Conservation (phyloP, 2,797 vertebrate genomes). For the Crocidura indochinensis region DNA sequence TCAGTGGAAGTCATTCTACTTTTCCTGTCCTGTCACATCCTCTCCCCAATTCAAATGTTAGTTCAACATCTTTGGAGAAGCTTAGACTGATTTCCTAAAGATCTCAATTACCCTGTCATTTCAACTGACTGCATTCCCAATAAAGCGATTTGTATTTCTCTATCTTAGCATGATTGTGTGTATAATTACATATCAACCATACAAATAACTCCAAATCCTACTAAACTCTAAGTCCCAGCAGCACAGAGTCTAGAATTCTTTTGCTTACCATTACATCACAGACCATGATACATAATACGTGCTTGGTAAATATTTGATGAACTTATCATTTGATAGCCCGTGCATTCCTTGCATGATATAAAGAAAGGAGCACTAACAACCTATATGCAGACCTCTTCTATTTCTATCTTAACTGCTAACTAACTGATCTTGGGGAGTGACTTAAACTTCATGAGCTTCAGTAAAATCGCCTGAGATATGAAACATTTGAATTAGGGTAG, state of each 20-base stretch:
- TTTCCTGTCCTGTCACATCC: not conserved
- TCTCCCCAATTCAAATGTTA: not conserved
- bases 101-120: not conserved
- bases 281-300: constrained; percentile 60
- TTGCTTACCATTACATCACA: constrained; percentile 13
- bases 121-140: not conserved
- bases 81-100: not conserved
- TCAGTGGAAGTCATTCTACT: not conserved
- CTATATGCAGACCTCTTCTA: constrained; percentile 34
- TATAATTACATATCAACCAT: not conserved
- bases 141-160: not conserved
- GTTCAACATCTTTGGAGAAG: constrained; percentile 13
- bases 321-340: constrained; percentile 51
- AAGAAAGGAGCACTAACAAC: not conserved
- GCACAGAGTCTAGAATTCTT: constrained; percentile 1
- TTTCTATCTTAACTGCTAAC: not conserved
- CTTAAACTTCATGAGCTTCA: constrained; percentile 21
- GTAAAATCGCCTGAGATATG: not conserved
- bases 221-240: not conserved
- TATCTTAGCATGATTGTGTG: not conserved
- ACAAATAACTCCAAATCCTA: not conserved
- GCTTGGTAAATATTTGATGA: constrained; percentile 76
- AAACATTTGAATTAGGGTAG: constrained; percentile 21
- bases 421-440: not conserved
- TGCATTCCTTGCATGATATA: not conserved